phyloP scores from a whole-genome alignment of 2,888 invertebrate genomes.

The Brachyopa scutellaris region DNA sequence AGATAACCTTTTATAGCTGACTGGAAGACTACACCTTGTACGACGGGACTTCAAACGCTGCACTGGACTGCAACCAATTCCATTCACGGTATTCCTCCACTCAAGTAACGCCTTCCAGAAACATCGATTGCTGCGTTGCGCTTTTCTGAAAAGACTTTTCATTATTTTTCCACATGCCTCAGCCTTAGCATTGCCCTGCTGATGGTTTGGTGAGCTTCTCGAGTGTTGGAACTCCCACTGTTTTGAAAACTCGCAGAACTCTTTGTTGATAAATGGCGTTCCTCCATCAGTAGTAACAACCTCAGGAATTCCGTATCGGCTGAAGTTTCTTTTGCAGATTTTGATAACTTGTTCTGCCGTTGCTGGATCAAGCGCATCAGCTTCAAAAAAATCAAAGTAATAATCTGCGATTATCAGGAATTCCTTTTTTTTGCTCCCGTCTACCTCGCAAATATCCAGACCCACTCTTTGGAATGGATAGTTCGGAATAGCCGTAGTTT shows the following conservation, averaged over 20 bases:
- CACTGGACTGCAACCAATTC: constrained; percentile 11
- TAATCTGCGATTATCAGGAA: constrained; percentile 54
- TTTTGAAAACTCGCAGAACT: constrained; percentile 9
- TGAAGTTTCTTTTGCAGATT: constrained; percentile 40
- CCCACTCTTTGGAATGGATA: constrained; percentile 44
- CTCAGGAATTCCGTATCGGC: constrained; percentile 44
- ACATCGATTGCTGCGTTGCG: too few relatives aligned
- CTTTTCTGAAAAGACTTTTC: too few relatives aligned
- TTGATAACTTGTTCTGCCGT: constrained; percentile 22
- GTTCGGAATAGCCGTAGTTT: constrained; percentile 23
- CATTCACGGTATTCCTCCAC: constrained; percentile 7
- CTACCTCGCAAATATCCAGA: constrained; percentile 39
- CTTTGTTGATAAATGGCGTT: neutral
- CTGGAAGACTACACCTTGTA: neutral
- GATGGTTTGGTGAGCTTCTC: constrained; percentile 10
- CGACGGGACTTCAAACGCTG: neutral
- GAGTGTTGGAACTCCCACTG: constrained; percentile 1
- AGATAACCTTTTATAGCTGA: neutral
- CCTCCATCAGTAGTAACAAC: constrained; percentile 22
- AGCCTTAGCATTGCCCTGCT: constrained; percentile 24
- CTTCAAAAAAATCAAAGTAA: constrained; percentile 55
- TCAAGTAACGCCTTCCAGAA: neutral
- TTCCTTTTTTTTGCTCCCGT: constrained; percentile 28
- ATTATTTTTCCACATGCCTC: constrained; percentile 2
- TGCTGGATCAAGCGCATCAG: constrained; percentile 21